Conservation (phyloP, 2,888 invertebrate genomes). For the Lasioglossum morio region DNA sequence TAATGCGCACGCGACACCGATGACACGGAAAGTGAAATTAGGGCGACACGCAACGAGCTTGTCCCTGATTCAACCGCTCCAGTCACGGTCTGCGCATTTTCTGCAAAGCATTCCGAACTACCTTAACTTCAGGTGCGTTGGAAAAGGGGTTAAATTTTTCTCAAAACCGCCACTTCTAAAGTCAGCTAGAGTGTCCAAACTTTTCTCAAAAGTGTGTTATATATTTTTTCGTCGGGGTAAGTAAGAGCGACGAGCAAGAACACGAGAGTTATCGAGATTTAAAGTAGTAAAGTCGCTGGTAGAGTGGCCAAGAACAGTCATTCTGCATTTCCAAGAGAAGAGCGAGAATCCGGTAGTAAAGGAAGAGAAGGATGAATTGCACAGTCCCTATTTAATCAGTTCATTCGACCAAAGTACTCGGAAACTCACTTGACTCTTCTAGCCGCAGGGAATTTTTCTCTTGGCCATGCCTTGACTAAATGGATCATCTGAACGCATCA, state of each 20-base stretch:
- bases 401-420: neutral
- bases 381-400: neutral
- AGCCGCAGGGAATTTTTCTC: neutral
- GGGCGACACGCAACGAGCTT: neutral
- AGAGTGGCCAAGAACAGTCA: neutral
- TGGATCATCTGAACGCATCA: neutral
- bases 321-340: neutral
- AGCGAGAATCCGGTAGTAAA: neutral
- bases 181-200: no score
- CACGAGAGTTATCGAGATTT: neutral
- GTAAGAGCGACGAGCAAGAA: neutral
- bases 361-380: neutral
- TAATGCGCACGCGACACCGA: neutral
- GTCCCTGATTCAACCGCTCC: neutral
- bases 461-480: neutral
- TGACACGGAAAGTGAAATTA: conserved; percentile 11
- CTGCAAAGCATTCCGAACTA: neutral
- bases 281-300: neutral
- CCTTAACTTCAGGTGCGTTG: neutral
- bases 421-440: neutral
- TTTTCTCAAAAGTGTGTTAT: no score
- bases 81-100: neutral
- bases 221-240: neutral
- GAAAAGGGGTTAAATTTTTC: neutral
- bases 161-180: no score